phyloP scores from a whole-genome alignment of 2,797 vertebrate species.

The Saxicola maurus region DNA sequence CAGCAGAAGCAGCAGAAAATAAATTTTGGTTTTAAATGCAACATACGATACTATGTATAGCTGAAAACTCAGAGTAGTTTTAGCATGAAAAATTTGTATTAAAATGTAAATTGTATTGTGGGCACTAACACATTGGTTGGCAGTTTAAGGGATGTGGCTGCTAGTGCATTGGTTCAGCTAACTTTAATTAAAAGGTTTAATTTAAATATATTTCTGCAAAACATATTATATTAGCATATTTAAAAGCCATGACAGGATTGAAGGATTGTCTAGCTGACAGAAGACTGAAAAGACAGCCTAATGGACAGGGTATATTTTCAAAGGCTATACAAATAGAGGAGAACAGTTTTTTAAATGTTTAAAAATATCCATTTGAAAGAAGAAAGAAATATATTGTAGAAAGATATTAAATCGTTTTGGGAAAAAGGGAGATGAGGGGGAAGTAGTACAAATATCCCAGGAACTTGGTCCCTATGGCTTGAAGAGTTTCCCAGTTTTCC shows the following conservation, averaged over 20 bases:
- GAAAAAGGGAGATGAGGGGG: not conserved
- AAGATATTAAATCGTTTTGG: not conserved
- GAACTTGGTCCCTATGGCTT: not conserved
- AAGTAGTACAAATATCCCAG: not conserved
- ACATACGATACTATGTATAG: rapidly evolving
- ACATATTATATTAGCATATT: not conserved
- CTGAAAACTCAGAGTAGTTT: not conserved
- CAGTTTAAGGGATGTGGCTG: not conserved
- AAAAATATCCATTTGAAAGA: not conserved
- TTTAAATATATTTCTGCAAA: conserved; percentile 13
- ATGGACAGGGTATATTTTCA: not conserved
- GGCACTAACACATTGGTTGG: not conserved
- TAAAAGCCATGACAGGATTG: not conserved
- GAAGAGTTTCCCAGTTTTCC: not conserved
- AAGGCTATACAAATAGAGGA: not conserved
- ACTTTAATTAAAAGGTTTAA: conserved; percentile 7
- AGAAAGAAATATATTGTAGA: not conserved
- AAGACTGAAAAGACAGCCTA: not conserved
- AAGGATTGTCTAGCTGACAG: not conserved
- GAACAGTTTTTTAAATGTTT: not conserved
- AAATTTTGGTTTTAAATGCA: not conserved
- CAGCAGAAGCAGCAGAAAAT: not conserved
- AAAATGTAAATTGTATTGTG: not conserved
- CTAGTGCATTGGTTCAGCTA: not conserved
- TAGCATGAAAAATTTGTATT: not conserved